A percentile compares a stretch with the other conserved stretches of the same genome.
Conservation (phyloP, 1,140 invertebrate genomes). For the Hypothenemus hampei region DNA sequence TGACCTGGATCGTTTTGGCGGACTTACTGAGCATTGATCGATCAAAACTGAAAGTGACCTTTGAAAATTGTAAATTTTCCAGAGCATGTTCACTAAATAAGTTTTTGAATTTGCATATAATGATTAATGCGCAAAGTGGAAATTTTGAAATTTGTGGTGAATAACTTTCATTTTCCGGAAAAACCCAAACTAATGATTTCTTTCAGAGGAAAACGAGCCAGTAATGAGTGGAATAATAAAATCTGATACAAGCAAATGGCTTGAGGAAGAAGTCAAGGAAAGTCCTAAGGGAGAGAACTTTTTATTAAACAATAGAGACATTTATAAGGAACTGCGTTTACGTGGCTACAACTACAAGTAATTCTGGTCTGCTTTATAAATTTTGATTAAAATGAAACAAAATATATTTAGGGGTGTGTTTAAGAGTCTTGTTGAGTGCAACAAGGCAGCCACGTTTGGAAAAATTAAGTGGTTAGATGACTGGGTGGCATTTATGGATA, state of each 20-base stretch:
- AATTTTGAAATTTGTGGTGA: slow-evolving; percentile 64
- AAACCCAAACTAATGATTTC: neutral
- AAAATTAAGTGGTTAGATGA: slow-evolving; percentile 68
- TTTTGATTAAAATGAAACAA: neutral
- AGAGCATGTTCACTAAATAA: slow-evolving; percentile 74
- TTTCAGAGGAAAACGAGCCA: neutral
- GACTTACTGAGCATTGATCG: slow-evolving; percentile 64
- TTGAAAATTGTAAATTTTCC: slow-evolving; percentile 80
- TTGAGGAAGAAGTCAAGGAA: neutral
- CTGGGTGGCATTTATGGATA: slow-evolving; percentile 92
- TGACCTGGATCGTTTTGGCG: slow-evolving; percentile 85
- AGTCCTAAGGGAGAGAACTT: neutral
- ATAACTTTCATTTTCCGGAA: neutral
- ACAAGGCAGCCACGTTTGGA: slow-evolving; percentile 48
- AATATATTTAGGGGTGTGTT: slow-evolving; percentile 55
- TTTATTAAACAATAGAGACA: slow-evolving; percentile 57
- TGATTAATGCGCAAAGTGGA: slow-evolving; percentile 75
- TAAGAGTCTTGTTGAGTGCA: slow-evolving; percentile 47
- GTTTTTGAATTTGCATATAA: slow-evolving; percentile 73
- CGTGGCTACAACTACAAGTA: slow-evolving; percentile 65
- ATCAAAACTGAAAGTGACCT: slow-evolving; percentile 73
- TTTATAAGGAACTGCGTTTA: slow-evolving; percentile 88
- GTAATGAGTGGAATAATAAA: neutral
- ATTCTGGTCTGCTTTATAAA: neutral
- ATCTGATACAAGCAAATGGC: neutral